Evolutionary conservation across 2,888 invertebrate species (phyloP).

Genomic region (Anarsia innoxiella): DNA sequence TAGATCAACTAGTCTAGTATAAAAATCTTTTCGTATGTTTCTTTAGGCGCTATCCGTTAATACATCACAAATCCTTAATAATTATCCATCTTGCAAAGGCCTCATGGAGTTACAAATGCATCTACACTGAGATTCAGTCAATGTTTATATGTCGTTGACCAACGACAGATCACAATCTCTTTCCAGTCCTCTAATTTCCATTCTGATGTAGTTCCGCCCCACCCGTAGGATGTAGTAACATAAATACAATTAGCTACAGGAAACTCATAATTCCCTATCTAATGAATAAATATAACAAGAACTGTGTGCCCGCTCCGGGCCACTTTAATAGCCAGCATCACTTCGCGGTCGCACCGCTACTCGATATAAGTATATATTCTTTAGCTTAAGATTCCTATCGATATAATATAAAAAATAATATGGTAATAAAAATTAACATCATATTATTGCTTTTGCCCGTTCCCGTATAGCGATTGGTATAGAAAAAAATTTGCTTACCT

Average conservation of each 20-base stretch:
- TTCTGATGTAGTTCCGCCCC: constrained; percentile 67
- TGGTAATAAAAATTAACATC: constrained; percentile 76
- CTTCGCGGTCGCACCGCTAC: constrained; percentile 72
- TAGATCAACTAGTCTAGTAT: constrained; percentile 76
- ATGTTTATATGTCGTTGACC: constrained; percentile 76
- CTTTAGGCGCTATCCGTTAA: constrained; percentile 76
- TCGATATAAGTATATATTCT: constrained; percentile 58
- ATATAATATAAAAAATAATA: constrained; percentile 74
- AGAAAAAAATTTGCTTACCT: constrained; percentile 71
- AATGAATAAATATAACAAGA: constrained; percentile 74
- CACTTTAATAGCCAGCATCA: constrained; percentile 65
- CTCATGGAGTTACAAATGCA: constrained; percentile 76
- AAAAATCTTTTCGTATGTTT: constrained; percentile 76
- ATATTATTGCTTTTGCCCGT: constrained; percentile 77
- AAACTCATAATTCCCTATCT: constrained; percentile 73
- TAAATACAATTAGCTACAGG: constrained; percentile 74
- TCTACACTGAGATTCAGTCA: constrained; percentile 77
- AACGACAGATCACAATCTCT: constrained; percentile 75
- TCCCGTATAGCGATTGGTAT: constrained; percentile 76
- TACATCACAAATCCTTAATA: constrained; percentile 75
- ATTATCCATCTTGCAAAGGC: constrained; percentile 75
- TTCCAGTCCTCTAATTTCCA: constrained; percentile 66
- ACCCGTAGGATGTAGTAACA: constrained; percentile 68
- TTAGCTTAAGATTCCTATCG: constrained; percentile 67
- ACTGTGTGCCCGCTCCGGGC: constrained; percentile 52